Evolutionary conservation across 2,797 vertebrate species (phyloP), one percentile per base, ranked within the genome.

Genomic region (Phylloscopus collybita): DNA sequence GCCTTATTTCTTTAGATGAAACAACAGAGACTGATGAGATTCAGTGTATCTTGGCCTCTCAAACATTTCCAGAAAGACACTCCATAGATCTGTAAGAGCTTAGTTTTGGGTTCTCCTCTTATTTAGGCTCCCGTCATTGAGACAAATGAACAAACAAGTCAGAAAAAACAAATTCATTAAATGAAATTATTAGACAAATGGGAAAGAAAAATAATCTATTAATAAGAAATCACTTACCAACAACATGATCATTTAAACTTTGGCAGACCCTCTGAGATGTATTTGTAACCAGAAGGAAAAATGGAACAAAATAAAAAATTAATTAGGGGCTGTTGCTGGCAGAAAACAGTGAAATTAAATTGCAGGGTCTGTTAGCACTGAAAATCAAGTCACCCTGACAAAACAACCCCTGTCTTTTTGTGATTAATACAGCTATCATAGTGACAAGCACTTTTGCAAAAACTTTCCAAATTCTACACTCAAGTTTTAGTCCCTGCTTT

Each of bases 241-340:
- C 80, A 92, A 74, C 83, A 89, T n/a, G 65, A 96, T 95, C 69
- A 86, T 97, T 97, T 94, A 93, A 97, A 71, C 32, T 88, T 93
- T 95, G 86, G 79, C 90, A 97, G 86, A 78, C 15, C 18, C 56
- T 96, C 84, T 76, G 88, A 95, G 74, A 96, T 67, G n/a, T 90
- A 90, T 95, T 83, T 91, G 74, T 86, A 97, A 97, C 96, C 94
- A 94, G 96, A 88, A 95, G 86, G 69, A 94, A 96, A 97, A 88
- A 93, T 34, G 45, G 60, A 88, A 89, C 34, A 86, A 96, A 95
- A 94, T 72, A 83, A 93, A 95, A 96, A 96, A 94, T 70, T 87
- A 84, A 73, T 62, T 88, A 56, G 61, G 91, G 87, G 94, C 79
- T 71, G 30, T 72, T 96, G 59, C 94, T 78, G 80, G 47, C 42